Evolutionary conservation across 2,888 invertebrate species (phyloP), one percentile per base, ranked within the genome.

Genomic region (Cantharis lateralis): DNA sequence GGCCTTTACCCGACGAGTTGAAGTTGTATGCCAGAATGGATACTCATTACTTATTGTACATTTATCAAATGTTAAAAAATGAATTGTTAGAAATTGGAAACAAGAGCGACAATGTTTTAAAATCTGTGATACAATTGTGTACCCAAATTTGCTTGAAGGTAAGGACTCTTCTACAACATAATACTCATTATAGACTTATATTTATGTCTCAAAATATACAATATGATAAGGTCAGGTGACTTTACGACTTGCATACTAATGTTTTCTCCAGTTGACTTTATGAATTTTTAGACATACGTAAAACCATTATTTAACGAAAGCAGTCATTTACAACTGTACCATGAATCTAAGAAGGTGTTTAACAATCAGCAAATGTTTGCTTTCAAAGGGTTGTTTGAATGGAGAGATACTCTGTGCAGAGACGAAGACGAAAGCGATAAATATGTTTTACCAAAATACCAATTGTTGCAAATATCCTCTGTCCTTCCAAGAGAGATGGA

Each of bases 391-490:
- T 87, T 99, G 13, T 97, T 93, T 87, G 90, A 90, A 70, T 99
- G 99, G 99, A 91, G 99, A 68, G 98, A 99, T 87, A 85, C 89
- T 15, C 90, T 93, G 7, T 97, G 98, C 0, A 89, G 99, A 26
- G 88, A 90, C 73, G 94, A 97, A 84, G 99, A 99, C 88, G 99
- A 99, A 88, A 98, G 98, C 86, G 91, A 91, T 63, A 93, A 93
- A 91, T 94, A 96, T 88, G 95, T 99, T 68, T 89, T 99, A 76
- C 98, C 99, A 0, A 98, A 98, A 88, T 98, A 98, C 87, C 98
- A 98, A 98, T 87, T 99, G 88, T 86, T 98, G 72, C 93, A 96
- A 85, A 95, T 99, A 77, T 93, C 96, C 0, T 97, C 98, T 87
- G 90, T 91, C 16, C 87, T 98, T 77, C 98, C 98, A 0, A 91